Evolutionary conservation across 2,888 invertebrate species (phyloP), one percentile per base, ranked within the genome.

Genomic region (Pollenia labialis): DNA sequence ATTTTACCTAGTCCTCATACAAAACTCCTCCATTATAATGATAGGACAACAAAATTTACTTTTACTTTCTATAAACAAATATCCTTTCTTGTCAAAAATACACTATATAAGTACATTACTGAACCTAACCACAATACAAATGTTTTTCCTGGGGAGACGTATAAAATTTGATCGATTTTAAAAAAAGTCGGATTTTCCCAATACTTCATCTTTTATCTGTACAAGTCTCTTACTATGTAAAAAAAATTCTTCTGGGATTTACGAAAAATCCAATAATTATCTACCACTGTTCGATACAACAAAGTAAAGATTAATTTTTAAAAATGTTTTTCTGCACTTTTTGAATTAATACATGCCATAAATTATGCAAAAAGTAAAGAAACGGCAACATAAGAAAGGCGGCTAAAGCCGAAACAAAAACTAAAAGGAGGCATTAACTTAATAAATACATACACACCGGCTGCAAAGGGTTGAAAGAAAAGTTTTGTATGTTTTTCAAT

Each of bases 321-420:
- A 16, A 40, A 12, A 16, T 10, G 62, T 74, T 56, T 71, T 80
- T 80, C 16, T 32, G 16, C 23, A 42, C 14, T 16, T 9, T 56
- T 46, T 62, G 48, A 69, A 56, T 62, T 69, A 85, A 71, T 76
- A 85, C 62, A 56, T 16, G 64, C 76, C n/a, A 85, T 81, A 85
- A 85, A 85, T 85, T 85, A 85, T 85, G 75, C 72, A 77, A 85
- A 84, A 81, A 23, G 52, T 60, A 56, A 48, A 12, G 50, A 52
- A 44, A 6, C 14, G 18, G 44, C 9, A 64, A 85, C 80, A 85
- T 16, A 80, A 71, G 56, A 76, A 76, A 81, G 76, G 85, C 66
- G 64, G 66, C 48, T 56, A 52, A 64, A 69, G 14, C 40, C 48
- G 1, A 64, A 66, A 50, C 40, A 46, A 66, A 32, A 62, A 42